Percentiles rank a stretch among this genome's conserved stretches.
phyloP scores from a whole-genome alignment of 2,797 vertebrate species.

The Emys orbicularis region DNA sequence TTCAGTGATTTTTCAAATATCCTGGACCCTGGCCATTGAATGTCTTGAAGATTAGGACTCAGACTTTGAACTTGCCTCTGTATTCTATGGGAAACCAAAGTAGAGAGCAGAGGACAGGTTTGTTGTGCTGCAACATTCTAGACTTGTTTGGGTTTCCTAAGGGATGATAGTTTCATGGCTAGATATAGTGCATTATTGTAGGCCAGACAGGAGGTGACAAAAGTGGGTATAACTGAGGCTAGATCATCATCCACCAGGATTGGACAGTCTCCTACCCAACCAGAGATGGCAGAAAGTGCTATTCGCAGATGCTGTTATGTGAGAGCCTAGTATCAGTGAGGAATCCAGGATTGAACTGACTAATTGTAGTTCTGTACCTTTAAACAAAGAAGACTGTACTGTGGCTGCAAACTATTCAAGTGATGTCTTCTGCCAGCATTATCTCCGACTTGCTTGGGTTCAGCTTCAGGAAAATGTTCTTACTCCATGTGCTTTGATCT shows the following conservation, averaged over 20 bases:
- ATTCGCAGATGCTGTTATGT: not conserved
- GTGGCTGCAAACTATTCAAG: not conserved
- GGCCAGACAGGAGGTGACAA: not conserved
- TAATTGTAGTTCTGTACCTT: slow-evolving; percentile 11
- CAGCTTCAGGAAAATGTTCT: slow-evolving; percentile 21
- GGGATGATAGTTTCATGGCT: not conserved
- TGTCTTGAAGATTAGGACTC: slow-evolving; percentile 12
- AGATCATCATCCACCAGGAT: not conserved
- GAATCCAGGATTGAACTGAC: not conserved
- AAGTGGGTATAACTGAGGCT: not conserved
- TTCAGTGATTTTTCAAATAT: slow-evolving; percentile 22
- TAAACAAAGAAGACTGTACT: slow-evolving; percentile 18
- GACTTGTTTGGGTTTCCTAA: not conserved
- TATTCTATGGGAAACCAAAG: slow-evolving; percentile 21
- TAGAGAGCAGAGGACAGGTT: slow-evolving; percentile 22
- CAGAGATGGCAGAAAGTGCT: not conserved
- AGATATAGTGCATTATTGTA: not conserved
- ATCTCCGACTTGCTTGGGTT: not conserved
- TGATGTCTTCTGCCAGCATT: not conserved
- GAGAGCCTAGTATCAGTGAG: not conserved
- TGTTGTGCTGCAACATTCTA: slow-evolving; percentile 24
- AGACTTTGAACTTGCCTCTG: slow-evolving; percentile 60
- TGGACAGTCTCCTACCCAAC: not conserved
- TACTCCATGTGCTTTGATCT: not conserved
- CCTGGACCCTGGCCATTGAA: slow-evolving; percentile 54